Evolutionary conservation across 1,140 invertebrate genomes (phyloP), one percentile per base, ranked within the genome.

Genomic region (Cyclina sinensis): DNA sequence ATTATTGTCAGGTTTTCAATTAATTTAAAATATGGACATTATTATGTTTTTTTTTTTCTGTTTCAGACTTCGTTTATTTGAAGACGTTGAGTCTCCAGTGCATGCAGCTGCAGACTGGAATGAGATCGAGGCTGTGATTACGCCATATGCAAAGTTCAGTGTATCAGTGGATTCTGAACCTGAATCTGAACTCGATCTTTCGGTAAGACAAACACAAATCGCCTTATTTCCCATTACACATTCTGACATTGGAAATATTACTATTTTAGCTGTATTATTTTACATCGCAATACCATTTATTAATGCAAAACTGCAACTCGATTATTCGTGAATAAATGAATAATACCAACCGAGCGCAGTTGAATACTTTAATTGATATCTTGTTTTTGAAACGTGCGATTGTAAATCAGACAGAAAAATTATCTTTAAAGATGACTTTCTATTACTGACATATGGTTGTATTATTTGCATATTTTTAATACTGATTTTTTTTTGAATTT

Each of bases 11-110:
- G 9, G n/a, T 59, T 14, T 59, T 12, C 9, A 5, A n/a, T 59
- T n/a, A 27, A 16, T 59, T 7, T 27, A 5, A 27, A 27, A n/a
- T 59, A 59, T 59, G n/a, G 5, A 59, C n/a, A 12, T 59, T 9
- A n/a, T 59, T 21, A 7, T 70, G 14, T 70, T 70, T 39, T 1
- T 39, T 37, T 39, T 37, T 37, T 70, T 70, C 14, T 2, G 14
- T 70, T 70, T 70, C 65, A 70, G 65, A 70, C 32, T 70, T 70
- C 65, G 65, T 70, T 70, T 70, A 32, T 70, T 70, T 37, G 65
- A 70, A n/a, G 32, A 70, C 35, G 32, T 32, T 21, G 35, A 70
- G 14, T 70, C 65, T 3, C 65, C 65, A 9, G 16, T 70, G 65
- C 65, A 70, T 5, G 14, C 65, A 70, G 27, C 65, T 70, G 14